These are phyloP conservation scores for Cyclophora punctaria DNA, from an alignment of 2,888 invertebrate species.

Conservation along the genomic window DNA sequence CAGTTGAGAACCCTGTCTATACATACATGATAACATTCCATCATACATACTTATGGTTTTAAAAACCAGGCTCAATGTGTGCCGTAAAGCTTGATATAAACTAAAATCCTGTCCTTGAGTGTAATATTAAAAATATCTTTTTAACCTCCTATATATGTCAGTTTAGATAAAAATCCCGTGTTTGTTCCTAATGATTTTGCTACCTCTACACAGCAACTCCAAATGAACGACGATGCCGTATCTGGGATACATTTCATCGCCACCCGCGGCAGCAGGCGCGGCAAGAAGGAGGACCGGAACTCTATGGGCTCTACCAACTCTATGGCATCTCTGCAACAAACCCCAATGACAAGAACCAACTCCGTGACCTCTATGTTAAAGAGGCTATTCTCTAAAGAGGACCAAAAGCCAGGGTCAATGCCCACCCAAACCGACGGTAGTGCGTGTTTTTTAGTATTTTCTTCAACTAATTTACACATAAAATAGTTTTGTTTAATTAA, in stretches of 20 bases:
- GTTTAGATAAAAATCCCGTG: too few relatives aligned
- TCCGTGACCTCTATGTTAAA: slow-evolving; percentile 87
- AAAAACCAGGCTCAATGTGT: too few relatives aligned
- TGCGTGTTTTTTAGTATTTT: slow-evolving; percentile 24
- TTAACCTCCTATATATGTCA: too few relatives aligned
- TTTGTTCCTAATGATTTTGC: too few relatives aligned
- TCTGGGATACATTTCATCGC: slow-evolving; percentile 85
- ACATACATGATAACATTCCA: too few relatives aligned
- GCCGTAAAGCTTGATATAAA: not conserved
- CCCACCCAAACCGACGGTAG: slow-evolving; percentile 66
- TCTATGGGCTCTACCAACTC: slow-evolving; percentile 68
- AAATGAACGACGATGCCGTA: slow-evolving; percentile 79
- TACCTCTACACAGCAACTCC: slow-evolving; percentile 50
- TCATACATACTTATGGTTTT: too few relatives aligned
- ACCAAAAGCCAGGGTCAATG: slow-evolving; percentile 52
- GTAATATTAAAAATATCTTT: too few relatives aligned
- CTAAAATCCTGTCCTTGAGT: too few relatives aligned
- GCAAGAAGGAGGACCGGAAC: slow-evolving; percentile 59
- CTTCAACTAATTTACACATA: not conserved
- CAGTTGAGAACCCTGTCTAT: too few relatives aligned
- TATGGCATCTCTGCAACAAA: slow-evolving; percentile 78
- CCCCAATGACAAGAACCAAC: slow-evolving; percentile 79
- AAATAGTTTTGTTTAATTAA: too few relatives aligned
- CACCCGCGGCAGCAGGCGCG: slow-evolving; percentile 67
- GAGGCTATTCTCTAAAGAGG: slow-evolving; percentile 85